Evolutionary conservation across 53 echinoderm and acorn worm species (phyloP).

Genomic region (Mesocentrotus franciscanus): DNA sequence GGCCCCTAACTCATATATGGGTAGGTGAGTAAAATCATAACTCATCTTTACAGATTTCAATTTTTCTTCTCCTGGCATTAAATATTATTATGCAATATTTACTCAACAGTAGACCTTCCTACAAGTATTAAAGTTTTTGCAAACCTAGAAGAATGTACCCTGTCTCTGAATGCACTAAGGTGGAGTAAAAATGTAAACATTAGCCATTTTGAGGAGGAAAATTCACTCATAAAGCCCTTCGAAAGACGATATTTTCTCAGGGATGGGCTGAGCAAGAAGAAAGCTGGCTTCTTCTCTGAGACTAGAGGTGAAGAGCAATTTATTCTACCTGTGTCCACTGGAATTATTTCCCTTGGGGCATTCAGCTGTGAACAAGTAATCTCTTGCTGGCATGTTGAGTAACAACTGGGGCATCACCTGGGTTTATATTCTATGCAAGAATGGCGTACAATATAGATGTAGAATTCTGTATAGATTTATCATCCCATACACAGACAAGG

Average conservation of each 20-base stretch:
- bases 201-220: background rate
- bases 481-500: too few relatives aligned
- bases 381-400: background rate
- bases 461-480: too few relatives aligned
- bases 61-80: too few relatives aligned
- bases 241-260: background rate
- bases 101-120: too few relatives aligned
- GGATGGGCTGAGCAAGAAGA: background rate
- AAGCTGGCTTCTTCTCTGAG: background rate
- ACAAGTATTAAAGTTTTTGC: too few relatives aligned
- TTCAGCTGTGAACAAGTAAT: slow-evolving; percentile 41
- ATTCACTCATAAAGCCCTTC: background rate
- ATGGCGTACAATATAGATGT: too few relatives aligned
- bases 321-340: slow-evolving; percentile 41
- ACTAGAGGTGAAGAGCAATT: slow-evolving; percentile 21
- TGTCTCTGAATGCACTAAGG: too few relatives aligned
- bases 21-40: too few relatives aligned
- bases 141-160: too few relatives aligned
- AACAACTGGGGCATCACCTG: background rate
- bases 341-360: slow-evolving; percentile 36
- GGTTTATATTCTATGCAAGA: background rate
- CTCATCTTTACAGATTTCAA: too few relatives aligned
- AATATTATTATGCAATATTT: too few relatives aligned
- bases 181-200: too few relatives aligned
- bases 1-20: background rate